Percentiles rank a stretch among this genome's conserved stretches.
Conservation (phyloP, 2,888 invertebrate species). For the Andrena bicolor region DNA sequence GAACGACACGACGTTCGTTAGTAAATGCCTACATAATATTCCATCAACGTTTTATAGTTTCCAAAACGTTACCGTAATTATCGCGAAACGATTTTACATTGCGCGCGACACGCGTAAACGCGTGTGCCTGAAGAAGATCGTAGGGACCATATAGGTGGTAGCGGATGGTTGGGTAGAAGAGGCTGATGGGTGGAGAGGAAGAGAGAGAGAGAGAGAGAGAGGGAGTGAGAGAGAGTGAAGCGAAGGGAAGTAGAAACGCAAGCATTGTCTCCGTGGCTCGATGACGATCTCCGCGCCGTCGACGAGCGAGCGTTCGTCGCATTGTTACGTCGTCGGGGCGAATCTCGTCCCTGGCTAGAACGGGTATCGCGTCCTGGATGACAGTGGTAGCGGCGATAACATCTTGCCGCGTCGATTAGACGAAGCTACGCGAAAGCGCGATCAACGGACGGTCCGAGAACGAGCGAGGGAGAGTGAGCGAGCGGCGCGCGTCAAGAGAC, state of each 20-base stretch:
- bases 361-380: constrained; percentile 65
- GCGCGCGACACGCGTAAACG: not conserved
- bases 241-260: constrained; percentile 62
- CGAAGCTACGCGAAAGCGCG: constrained; percentile 44
- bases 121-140: not conserved
- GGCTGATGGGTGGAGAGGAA: constrained; percentile 8
- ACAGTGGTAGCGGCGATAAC: constrained; percentile 65
- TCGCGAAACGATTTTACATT: constrained; percentile 27
- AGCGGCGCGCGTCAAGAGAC: constrained; percentile 50
- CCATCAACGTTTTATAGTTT: constrained; percentile 17
- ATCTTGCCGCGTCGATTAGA: constrained; percentile 70
- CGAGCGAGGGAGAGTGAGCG: not conserved
- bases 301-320: constrained; percentile 32
- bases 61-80: constrained; percentile 32
- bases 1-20: constrained; percentile 11
- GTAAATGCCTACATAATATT: constrained; percentile 21
- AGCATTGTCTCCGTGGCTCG: constrained; percentile 65
- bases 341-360: constrained; percentile 54
- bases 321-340: constrained; percentile 62
- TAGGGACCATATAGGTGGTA: not conserved
- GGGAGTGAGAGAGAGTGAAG: constrained; percentile 22
- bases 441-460: constrained; percentile 14
- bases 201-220: constrained; percentile 10
- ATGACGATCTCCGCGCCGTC: constrained; percentile 67
- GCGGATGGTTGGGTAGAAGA: not conserved